These are phyloP conservation scores for Osmerus eperlanus DNA, from an alignment of 2,113 vertebrate genomes.

Conservation along the genomic window DNA sequence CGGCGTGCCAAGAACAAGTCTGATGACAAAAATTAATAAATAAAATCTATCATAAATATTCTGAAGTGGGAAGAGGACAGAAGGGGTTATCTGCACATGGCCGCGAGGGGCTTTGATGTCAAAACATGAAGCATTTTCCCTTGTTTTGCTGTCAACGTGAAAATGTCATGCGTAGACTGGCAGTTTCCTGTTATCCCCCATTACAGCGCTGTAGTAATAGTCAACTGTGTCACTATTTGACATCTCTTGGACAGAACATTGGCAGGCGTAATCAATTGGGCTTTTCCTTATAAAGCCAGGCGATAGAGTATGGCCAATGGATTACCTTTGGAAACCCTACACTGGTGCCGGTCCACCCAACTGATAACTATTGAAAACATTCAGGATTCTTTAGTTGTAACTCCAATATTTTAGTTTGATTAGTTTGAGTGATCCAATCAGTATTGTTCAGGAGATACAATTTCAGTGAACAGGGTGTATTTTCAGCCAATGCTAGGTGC, in stretches of 20 bases:
- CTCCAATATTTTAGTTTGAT: too few species aligned
- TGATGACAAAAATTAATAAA: conserved; percentile 48
- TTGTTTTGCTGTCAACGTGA: conserved; percentile 42
- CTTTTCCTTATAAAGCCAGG: background rate
- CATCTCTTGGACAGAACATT: conserved; percentile 37
- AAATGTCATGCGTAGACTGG: conserved; percentile 36
- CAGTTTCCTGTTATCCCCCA: conserved; percentile 38
- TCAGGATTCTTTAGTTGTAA: too few species aligned
- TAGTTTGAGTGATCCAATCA: too few species aligned
- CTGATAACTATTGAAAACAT: too few species aligned
- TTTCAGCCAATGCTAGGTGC: too few species aligned
- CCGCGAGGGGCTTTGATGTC: conserved; percentile 47
- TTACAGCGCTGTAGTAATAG: conserved; percentile 27
- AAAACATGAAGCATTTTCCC: conserved; percentile 41
- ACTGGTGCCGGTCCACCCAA: too few species aligned
- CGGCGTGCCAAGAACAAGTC: conserved; percentile 68
- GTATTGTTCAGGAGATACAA: too few species aligned
- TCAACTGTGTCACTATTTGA: conserved; percentile 32
- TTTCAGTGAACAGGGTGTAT: too few species aligned
- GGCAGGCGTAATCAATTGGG: conserved; percentile 11
- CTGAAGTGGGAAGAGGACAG: conserved; percentile 49
- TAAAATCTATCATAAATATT: conserved; percentile 49
- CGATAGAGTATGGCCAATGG: background rate
- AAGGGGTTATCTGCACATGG: conserved; percentile 51
- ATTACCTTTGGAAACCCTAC: background rate